Conservation (phyloP, 37 sponge, comb jelly and placozoan species). For the Haliclona indistincta region DNA sequence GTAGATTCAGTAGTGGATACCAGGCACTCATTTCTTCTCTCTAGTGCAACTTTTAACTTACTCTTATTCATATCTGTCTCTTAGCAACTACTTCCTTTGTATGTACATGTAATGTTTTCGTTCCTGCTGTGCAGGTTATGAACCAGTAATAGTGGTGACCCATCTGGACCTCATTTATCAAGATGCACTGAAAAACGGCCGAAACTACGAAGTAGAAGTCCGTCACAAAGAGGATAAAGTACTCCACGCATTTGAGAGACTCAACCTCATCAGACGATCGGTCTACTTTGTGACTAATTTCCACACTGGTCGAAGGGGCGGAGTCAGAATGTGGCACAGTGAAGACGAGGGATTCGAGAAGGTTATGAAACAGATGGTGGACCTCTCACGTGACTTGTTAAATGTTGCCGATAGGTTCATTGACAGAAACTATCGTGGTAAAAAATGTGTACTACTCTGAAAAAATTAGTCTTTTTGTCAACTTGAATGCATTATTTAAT, state of each 20-base stretch:
- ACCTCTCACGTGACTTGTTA: conserved; percentile 63
- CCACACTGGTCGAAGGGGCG: conserved; percentile 70
- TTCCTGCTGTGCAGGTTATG: conserved; percentile 65
- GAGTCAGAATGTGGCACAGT: conserved; percentile 65
- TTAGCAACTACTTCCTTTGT: background rate
- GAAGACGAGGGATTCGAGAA: conserved; percentile 74
- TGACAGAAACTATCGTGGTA: conserved; percentile 53
- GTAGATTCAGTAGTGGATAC: background rate
- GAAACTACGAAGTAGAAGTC: conserved; percentile 74
- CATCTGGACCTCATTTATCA: conserved; percentile 86
- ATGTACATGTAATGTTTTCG: background rate
- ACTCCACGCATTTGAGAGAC: conserved; percentile 81
- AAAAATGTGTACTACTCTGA: conserved; percentile 10
- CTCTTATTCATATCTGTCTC: background rate
- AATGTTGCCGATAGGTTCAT: conserved; percentile 74
- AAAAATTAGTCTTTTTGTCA: background rate
- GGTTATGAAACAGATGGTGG: conserved; percentile 72
- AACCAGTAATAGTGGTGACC: conserved; percentile 88
- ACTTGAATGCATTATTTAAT: too few species aligned
- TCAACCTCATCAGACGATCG: conserved; percentile 70
- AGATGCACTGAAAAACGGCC: conserved; percentile 52
- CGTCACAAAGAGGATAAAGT: conserved; percentile 78
- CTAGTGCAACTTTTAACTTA: background rate
- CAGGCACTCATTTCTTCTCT: background rate
- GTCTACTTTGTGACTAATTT: conserved; percentile 91